A percentile compares a stretch with the other conserved stretches of the same genome.
Conservation (phyloP, 2,113 vertebrate genomes). For the Platichthys stellatus region DNA sequence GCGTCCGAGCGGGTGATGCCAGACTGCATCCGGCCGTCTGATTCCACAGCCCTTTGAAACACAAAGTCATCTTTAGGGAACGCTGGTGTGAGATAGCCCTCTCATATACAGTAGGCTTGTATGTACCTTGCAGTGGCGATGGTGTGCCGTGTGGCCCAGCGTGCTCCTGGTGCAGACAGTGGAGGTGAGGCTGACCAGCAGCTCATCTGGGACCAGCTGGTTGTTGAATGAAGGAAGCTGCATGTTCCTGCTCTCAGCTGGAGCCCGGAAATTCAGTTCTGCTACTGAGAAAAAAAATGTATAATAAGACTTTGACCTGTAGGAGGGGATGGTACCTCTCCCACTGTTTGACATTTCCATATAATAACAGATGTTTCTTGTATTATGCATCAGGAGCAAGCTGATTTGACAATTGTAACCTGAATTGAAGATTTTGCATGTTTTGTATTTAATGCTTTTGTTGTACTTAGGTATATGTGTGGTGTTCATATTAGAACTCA, state of each 20-base stretch:
- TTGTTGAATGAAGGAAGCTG: constrained; percentile 28
- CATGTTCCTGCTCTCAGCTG: constrained; percentile 5
- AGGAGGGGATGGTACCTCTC: neutral
- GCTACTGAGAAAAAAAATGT: constrained; percentile 5
- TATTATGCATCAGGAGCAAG: too few relatives aligned
- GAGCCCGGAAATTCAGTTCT: constrained; percentile 15
- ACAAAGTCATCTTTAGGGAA: constrained; percentile 16
- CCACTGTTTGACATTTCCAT: neutral
- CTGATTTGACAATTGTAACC: too few relatives aligned
- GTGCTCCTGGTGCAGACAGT: constrained; percentile 66
- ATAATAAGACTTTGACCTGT: neutral
- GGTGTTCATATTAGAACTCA: too few relatives aligned
- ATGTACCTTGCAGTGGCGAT: constrained; percentile 64
- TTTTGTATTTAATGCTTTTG: too few relatives aligned
- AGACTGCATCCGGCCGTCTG: constrained; percentile 81
- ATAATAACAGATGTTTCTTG: neutral
- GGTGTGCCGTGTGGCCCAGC: constrained; percentile 59
- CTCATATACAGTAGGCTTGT: too few relatives aligned
- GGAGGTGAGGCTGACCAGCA: constrained; percentile 82
- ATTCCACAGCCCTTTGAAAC: constrained; percentile 76
- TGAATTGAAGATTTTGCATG: too few relatives aligned
- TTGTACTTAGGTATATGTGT: too few relatives aligned
- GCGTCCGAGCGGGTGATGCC: constrained; percentile 84
- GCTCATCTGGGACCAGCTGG: constrained; percentile 83
- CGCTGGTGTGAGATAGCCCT: neutral